phyloP scores from a whole-genome alignment of 2,888 invertebrate species.

The Leptopilina syphax region DNA sequence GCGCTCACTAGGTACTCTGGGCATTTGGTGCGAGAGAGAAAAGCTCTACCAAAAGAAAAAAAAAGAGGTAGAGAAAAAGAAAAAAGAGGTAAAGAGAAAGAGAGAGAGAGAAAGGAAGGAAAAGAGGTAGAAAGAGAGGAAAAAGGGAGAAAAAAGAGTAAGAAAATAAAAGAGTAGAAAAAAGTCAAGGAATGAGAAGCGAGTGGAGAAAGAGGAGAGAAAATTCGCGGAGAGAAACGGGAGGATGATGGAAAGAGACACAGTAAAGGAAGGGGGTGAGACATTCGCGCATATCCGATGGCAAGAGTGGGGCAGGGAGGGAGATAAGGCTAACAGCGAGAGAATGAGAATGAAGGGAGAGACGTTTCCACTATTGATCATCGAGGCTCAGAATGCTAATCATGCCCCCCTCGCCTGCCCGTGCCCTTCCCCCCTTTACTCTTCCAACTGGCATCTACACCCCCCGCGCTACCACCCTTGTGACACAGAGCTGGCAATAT shows the following conservation, averaged over 20 bases:
- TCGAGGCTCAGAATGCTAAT: conserved; percentile 77
- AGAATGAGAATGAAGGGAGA: conserved; percentile 75
- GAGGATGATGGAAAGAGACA: conserved; percentile 50
- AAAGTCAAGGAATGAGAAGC: conserved; percentile 50
- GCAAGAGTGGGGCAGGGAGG: conserved; percentile 63
- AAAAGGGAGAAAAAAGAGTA: neutral
- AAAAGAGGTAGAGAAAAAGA: conserved; percentile 37
- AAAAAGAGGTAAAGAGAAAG: conserved; percentile 39
- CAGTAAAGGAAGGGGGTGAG: conserved; percentile 60
- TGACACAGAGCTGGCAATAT: conserved; percentile 73
- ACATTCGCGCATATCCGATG: conserved; percentile 75
- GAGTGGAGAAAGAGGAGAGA: conserved; percentile 54
- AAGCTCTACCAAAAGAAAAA: conserved; percentile 14
- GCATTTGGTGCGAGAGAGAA: conserved; percentile 42
- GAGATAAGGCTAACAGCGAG: conserved; percentile 75
- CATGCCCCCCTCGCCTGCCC: conserved; percentile 71
- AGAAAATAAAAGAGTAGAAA: neutral
- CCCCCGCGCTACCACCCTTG: conserved; percentile 60
- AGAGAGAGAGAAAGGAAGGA: conserved; percentile 36
- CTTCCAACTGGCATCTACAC: conserved; percentile 56
- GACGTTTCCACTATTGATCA: conserved; percentile 77
- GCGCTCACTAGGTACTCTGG: conserved; percentile 42
- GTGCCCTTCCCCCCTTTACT: conserved; percentile 54
- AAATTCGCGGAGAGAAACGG: conserved; percentile 44
- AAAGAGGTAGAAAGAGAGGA: conserved; percentile 49